Evolutionary conservation across 2,113 vertebrate species (phyloP).

Genomic region (Pampusana beccarii): DNA sequence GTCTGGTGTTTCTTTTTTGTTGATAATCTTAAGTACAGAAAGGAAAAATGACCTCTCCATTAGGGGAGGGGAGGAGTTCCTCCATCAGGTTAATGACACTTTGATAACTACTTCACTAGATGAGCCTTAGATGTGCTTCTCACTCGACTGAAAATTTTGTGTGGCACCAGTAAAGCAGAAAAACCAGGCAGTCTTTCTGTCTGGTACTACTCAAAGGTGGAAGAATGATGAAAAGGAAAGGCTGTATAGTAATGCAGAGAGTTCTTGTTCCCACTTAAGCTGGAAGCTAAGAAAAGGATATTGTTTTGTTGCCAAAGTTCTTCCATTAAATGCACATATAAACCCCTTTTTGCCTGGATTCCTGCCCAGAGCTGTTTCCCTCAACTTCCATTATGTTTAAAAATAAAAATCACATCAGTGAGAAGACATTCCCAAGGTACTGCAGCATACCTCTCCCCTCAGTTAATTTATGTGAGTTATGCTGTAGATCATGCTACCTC

Average conservation of each 20-base stretch:
- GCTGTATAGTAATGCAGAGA: background rate
- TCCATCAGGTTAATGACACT: background rate
- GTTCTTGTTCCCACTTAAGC: conserved; percentile 17
- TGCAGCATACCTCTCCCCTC: background rate
- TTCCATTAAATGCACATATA: conserved; percentile 28
- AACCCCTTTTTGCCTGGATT: conserved; percentile 24
- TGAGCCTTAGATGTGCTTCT: background rate
- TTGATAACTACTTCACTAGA: background rate
- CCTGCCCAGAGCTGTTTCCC: conserved; percentile 55
- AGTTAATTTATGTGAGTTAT: conserved; percentile 36
- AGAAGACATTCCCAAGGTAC: conserved; percentile 32
- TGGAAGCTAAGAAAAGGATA: conserved; percentile 38
- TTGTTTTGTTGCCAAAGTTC: conserved; percentile 38
- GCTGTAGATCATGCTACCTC: background rate
- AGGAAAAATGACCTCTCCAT: background rate
- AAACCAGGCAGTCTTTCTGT: background rate
- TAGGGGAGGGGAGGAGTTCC: background rate
- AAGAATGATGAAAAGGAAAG: background rate
- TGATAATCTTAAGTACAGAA: background rate
- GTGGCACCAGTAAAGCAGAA: background rate
- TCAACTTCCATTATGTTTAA: conserved; percentile 60
- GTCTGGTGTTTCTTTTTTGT: background rate
- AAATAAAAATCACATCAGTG: conserved; percentile 40
- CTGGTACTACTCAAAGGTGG: background rate
- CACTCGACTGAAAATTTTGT: background rate